A percentile compares a stretch with the other conserved stretches of the same genome.
Conservation (phyloP, 2,888 invertebrate genomes). For the Listrodromus nycthemerus region DNA sequence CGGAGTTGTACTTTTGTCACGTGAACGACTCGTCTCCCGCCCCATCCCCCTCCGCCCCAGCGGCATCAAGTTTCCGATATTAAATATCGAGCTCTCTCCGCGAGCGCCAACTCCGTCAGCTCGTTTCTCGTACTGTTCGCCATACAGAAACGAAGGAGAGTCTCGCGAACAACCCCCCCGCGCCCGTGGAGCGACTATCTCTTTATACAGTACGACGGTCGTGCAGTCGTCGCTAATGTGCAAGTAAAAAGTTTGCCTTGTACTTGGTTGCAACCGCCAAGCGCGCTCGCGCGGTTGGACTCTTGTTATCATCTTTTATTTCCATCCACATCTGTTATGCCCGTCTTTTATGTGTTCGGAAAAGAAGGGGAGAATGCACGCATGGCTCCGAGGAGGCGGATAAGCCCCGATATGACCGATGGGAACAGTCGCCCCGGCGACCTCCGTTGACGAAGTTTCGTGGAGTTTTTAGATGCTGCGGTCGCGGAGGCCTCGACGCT, state of each 20-base stretch:
- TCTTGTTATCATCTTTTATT: too few species aligned
- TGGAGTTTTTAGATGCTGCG: not conserved
- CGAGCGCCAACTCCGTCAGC: conserved; percentile 46
- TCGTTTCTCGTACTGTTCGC: conserved; percentile 31
- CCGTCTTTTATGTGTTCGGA: too few species aligned
- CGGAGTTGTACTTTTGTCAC: conserved; percentile 80
- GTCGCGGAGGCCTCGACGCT: not conserved
- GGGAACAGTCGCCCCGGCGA: conserved; percentile 38
- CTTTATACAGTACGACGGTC: conserved; percentile 8
- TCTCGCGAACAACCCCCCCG: conserved; percentile 14
- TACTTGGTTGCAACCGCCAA: too few species aligned
- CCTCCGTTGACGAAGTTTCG: conserved; percentile 17
- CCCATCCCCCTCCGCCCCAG: not conserved
- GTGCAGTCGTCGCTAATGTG: conserved; percentile 6
- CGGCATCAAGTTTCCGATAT: conserved; percentile 68
- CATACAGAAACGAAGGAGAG: conserved; percentile 32
- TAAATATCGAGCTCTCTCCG: conserved; percentile 68
- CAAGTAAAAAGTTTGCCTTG: conserved; percentile 50
- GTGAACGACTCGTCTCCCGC: conserved; percentile 71
- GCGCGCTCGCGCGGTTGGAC: too few species aligned
- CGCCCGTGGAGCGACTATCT: conserved; percentile 5
- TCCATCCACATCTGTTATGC: too few species aligned
- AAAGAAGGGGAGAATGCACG: too few species aligned
- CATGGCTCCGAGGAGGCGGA: conserved; percentile 25
- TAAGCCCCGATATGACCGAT: conserved; percentile 34